Evolutionary conservation across 2,113 vertebrate genomes (phyloP), one percentile per base, ranked within the genome.

Genomic region (Phrynosoma blainvillii): DNA sequence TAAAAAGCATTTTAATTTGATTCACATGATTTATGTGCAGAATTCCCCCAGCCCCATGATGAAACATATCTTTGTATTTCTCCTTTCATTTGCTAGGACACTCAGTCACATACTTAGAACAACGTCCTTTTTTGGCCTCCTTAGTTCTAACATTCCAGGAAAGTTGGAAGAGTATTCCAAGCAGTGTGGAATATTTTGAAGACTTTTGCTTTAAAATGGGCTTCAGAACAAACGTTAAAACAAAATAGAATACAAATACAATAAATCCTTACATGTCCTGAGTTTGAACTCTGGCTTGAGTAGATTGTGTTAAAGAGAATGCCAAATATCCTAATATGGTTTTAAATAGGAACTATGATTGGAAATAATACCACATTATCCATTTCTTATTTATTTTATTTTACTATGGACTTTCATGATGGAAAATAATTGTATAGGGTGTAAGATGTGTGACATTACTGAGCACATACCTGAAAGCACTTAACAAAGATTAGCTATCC

Each of bases 381-480:
- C n/a, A 25, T 14, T 66, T 52, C 73, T 52, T 6, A 21, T 79
- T 56, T 86, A 20, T 77, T 88, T 47, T 83, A 32, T 54, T 40
- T 3, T 27, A 13, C 16, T 21, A 76, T 68, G 40, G 52, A 75
- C 42, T 25, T 65, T 10, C 32, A 66, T 42, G n/a, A 9, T 77
- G 30, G 23, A 68, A 82, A 82, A 68, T 20, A 62, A 62, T 12
- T 54, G 56, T 87, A 20, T 65, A 65, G 47, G 4, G 20, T 65
- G 66, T 88, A 42, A 68, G 74, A 42, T 73, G 20, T 68, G 16
- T 77, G 62, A 77, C 75, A 66, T 85, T 88, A 70, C 18, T 76
- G 27, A 36, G 59, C 32, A 36, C 71, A 30, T 77, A 68, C 2
- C 23, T 75, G 11, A 40, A 30, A 54, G 82, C 25, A 68, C 76